Percentiles rank a stretch among this genome's conserved stretches.
Evolutionary conservation across 2,113 vertebrate genomes (phyloP).

Genomic region (Pedetes capensis): DNA sequence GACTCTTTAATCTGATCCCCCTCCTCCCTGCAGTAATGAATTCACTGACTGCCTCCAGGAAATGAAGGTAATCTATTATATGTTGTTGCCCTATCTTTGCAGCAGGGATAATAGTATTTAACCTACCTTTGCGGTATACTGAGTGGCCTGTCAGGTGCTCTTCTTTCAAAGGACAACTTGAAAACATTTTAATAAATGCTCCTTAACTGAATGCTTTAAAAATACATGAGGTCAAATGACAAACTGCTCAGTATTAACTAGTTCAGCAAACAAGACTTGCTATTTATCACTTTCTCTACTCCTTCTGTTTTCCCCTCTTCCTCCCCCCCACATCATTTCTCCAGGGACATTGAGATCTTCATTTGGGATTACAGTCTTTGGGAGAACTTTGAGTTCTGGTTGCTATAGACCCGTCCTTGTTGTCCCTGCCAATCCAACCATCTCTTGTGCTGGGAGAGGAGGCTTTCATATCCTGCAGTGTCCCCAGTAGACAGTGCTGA

Average conservation of each 20-base stretch:
- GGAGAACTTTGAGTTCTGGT: neutral
- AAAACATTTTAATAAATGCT: conserved; percentile 75
- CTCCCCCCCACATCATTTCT: neutral
- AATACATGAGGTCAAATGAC: conserved; percentile 57
- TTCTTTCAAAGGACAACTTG: conserved; percentile 64
- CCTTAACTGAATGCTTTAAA: conserved; percentile 63
- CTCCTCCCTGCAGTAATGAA: conserved; percentile 65
- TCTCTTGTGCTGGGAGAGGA: conserved; percentile 33
- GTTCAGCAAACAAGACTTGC: neutral
- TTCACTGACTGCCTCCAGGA: conserved; percentile 66
- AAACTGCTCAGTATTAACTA: conserved; percentile 42
- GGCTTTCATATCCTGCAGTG: neutral
- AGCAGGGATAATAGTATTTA: conserved; percentile 65
- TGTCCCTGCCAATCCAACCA: neutral
- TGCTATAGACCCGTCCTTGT: neutral
- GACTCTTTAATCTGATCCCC: conserved; percentile 53
- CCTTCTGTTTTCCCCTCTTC: neutral
- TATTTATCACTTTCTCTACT: neutral
- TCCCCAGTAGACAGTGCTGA: neutral
- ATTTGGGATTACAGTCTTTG: neutral
- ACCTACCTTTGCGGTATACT: conserved; percentile 62
- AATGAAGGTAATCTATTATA: conserved; percentile 79
- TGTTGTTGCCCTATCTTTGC: conserved; percentile 60
- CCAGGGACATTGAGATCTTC: neutral
- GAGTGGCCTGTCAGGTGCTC: conserved; percentile 67